These are phyloP conservation scores for Phylloscopus whistleri DNA, from an alignment of 2,113 vertebrate species.

Conservation along the genomic window DNA sequence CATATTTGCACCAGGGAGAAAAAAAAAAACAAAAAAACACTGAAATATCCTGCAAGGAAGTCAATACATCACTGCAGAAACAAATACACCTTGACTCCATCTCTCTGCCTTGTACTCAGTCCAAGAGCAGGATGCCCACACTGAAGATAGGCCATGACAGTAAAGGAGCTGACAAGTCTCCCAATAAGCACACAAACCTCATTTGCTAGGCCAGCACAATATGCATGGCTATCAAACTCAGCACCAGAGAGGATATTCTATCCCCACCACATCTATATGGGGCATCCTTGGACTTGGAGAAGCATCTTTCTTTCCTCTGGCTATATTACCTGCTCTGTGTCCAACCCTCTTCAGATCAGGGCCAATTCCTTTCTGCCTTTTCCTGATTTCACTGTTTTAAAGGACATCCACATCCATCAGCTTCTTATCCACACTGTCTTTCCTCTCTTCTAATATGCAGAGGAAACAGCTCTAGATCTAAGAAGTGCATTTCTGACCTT, in stretches of 20 bases:
- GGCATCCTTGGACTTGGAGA: background rate
- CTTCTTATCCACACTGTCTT: background rate
- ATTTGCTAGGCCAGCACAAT: background rate
- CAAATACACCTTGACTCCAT: background rate
- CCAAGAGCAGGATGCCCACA: background rate
- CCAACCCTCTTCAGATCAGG: background rate
- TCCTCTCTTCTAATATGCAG: background rate
- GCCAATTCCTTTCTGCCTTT: background rate
- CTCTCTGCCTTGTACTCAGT: background rate
- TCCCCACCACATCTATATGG: background rate
- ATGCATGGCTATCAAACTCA: background rate
- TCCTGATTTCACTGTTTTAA: background rate
- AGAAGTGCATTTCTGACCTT: background rate
- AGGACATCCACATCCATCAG: background rate
- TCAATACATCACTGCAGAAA: background rate
- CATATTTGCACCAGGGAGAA: background rate
- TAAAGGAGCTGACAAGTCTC: background rate
- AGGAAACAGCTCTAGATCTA: background rate
- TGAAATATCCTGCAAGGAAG: background rate
- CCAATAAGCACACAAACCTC: background rate
- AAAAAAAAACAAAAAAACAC: background rate
- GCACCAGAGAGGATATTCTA: background rate
- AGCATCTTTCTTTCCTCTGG: background rate
- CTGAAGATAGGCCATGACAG: background rate
- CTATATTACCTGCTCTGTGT: background rate